Evolutionary conservation across 2,888 invertebrate genomes (phyloP).

Genomic region (Dicycla oo): DNA sequence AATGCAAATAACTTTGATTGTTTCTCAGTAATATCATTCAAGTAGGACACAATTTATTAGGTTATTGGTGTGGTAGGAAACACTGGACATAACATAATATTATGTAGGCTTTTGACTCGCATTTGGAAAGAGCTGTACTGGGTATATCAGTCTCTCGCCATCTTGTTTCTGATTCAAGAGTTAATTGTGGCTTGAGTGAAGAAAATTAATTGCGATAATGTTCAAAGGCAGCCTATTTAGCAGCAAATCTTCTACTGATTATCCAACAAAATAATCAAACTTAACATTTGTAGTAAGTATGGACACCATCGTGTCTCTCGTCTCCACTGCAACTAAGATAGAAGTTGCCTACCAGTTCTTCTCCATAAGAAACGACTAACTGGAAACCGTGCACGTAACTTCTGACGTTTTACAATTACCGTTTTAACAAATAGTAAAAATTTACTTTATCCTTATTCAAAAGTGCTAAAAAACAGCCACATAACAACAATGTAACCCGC

Average conservation of each 20-base stretch:
- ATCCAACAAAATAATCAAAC: not conserved
- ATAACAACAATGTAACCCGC: constrained; percentile 25
- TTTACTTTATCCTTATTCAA: not conserved
- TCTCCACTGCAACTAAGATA: not conserved
- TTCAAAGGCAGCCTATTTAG: not conserved
- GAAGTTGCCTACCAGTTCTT: not conserved
- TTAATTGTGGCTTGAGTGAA: not conserved
- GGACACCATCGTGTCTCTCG: not conserved
- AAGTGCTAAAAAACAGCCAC: not conserved
- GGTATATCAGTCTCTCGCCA: not conserved
- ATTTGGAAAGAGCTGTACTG: not conserved
- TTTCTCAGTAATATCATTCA: constrained; percentile 54
- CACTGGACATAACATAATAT: constrained; percentile 1
- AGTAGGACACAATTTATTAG: constrained; percentile 56
- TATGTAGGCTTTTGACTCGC: not conserved
- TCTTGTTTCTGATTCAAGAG: not conserved
- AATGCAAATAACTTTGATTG: constrained; percentile 64
- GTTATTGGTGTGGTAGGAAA: constrained; percentile 43
- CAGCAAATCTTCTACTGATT: not conserved
- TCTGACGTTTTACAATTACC: not conserved
- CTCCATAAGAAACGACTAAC: no score
- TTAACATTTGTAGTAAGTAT: not conserved
- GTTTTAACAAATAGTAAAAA: no score
- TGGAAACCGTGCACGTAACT: not conserved
- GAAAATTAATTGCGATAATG: not conserved